Evolutionary conservation across 2,888 invertebrate genomes (phyloP), one percentile per base, ranked within the genome.

Genomic region (Ochropleura leucogaster): DNA sequence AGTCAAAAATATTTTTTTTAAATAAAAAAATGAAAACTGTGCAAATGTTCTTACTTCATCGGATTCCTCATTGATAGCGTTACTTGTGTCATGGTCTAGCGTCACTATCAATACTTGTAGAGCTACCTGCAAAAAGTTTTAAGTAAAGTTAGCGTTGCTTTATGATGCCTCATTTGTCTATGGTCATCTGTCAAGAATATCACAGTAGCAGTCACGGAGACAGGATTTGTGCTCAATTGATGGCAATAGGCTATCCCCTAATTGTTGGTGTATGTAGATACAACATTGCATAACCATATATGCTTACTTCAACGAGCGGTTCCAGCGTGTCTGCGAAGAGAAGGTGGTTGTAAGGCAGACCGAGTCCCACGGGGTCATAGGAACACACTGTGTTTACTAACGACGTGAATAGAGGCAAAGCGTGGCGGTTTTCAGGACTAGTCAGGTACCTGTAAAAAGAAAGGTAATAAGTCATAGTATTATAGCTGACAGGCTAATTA

Each of bases 301-400:
- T 42, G 76, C 70, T 74, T 85, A 95, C 95, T 94, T 99, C 99
- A 0, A 99, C 99, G 16, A 99, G 96, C 0, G 99, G 99, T 92
- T 99, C 99, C 60, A 99, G 96, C 0, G 98, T 98, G 94, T 99
- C 99, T 4, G 98, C 97, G 93, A 99, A 99, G 77, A 99, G 95
- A 66, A 99, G 97, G 93, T 99, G 99, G 96, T 99, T 99, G 96
- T 99, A 99, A 0, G 99, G 99, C 77, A 98, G 97, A 3, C 99
- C 99, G 83, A 99, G 97, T 0, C 99, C 99, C n/a, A 99, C 99
- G 0, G 99, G 99, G 96, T 99, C 99, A 94, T 99, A 99, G 0
- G 99, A 98, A 92, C 99, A 99, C 12, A 99, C 99, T 0, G 99
- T 98, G 96, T 99, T 99, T 85, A 99, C 95, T 18, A 99, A 96